Conservation (phyloP, 2,888 invertebrate genomes). For the Sipha maydis region DNA sequence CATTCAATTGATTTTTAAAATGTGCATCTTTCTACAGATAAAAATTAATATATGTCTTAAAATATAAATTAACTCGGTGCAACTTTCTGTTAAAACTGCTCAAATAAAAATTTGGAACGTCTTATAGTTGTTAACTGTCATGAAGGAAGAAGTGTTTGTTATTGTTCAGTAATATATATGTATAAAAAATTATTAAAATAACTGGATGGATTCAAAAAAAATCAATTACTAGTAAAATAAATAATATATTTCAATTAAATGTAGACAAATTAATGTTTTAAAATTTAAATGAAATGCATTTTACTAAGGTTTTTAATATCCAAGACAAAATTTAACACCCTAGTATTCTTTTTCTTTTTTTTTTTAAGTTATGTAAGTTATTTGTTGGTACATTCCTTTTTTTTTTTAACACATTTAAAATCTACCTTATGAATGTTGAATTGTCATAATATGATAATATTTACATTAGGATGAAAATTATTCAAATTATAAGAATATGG, state of each 20-base stretch:
- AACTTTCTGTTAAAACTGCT: constrained; percentile 13
- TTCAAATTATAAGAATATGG: not conserved
- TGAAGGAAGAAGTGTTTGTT: not conserved
- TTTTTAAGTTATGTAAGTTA: not conserved
- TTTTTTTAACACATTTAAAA: not conserved
- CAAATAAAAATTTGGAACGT: constrained; percentile 7
- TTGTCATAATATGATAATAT: not conserved
- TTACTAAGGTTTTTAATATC: not conserved
- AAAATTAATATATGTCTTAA: not conserved
- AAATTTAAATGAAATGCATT: not conserved
- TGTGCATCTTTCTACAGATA: not conserved
- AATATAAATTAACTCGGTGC: not conserved
- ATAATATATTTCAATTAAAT: not conserved
- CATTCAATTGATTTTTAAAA: not conserved
- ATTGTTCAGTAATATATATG: not conserved
- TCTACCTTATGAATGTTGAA: not conserved
- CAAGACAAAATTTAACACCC: not conserved
- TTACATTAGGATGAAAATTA: not conserved
- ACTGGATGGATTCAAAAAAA: not conserved
- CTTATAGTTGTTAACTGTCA: not conserved
- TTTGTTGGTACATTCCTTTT: no score
- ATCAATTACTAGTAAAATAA: not conserved
- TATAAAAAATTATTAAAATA: not conserved
- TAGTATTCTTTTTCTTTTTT: not conserved
- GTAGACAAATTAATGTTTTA: not conserved